Conservation (phyloP, 2,797 vertebrate species). For the Molossus alvarezi region DNA sequence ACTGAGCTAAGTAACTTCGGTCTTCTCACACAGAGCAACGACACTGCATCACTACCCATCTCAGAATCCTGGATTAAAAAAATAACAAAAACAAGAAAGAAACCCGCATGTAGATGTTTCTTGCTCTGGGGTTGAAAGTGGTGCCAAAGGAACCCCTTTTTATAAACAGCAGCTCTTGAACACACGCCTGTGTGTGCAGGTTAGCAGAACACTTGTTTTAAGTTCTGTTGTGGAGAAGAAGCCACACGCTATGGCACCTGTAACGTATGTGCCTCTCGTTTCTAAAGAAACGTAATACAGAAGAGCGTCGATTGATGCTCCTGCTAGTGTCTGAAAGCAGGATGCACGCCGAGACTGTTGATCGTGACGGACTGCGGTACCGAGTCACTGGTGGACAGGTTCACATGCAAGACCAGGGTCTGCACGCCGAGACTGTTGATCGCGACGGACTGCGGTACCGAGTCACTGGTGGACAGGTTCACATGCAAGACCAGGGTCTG, state of each 20-base stretch:
- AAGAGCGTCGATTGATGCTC: neutral
- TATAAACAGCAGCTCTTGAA: neutral
- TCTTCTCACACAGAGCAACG: slow-evolving; percentile 20
- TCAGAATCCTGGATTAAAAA: neutral
- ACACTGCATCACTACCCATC: neutral
- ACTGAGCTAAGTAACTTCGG: slow-evolving; percentile 37
- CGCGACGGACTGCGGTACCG: slow-evolving; percentile 50
- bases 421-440: neutral
- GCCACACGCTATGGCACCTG: rapidly evolving
- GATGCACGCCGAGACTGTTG: too few relatives aligned
- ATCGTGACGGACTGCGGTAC: too few relatives aligned
- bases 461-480: neutral
- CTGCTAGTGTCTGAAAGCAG: neutral
- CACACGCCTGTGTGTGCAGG: rapidly evolving
- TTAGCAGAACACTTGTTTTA: neutral
- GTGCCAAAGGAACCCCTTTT: neutral
- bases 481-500: neutral
- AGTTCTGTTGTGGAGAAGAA: neutral
- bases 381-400: too few relatives aligned
- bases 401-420: too few relatives aligned
- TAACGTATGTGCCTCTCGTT: neutral
- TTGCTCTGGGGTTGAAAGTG: neutral
- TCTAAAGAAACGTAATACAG: neutral
- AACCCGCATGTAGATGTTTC: neutral
- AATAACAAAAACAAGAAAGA: too few relatives aligned